Evolutionary conservation across 1,140 invertebrate species (phyloP), one percentile per base, ranked within the genome.

Genomic region (Ruditapes philippinarum): DNA sequence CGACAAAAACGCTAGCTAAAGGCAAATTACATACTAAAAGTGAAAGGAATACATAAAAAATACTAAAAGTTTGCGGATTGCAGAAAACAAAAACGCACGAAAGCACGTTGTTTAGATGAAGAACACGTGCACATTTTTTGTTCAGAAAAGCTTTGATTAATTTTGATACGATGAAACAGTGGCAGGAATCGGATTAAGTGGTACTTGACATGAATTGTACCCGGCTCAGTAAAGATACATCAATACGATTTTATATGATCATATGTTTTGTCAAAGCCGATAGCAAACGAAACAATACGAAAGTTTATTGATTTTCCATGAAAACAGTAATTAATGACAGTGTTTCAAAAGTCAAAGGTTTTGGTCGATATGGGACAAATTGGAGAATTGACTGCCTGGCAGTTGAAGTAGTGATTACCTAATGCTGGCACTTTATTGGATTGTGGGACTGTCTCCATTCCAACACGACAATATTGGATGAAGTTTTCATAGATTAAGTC

Each of bases 311-410:
- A 70, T 70, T 70, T 36, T 5, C 33, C 4, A n/a, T n/a, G 14
- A 70, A 70, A 70, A 17, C 22, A 70, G 65, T 70, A 70, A 70
- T 70, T 38, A 70, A 70, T 70, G 65, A 17, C 11, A 40, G 2
- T 70, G 65, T 36, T 70, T 38, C 36, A 70, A 38, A 70, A 65
- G 60, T 65, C 31, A 36, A 70, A 12, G 65, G 36, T 70, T 28
- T n/a, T 17, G 38, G 65, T 62, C 57, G 25, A 62, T 62, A 62
- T 62, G 36, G 11, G 65, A 70, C 65, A 40, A 19, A 70, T 70
- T 70, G 33, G 36, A 70, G 38, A 70, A 36, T 4, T 25, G 1
- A 11, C 28, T 70, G 65, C 25, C 9, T 65, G 33, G 51, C 51
- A 19, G 19, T n/a, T 22, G 51, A 54, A 62, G 57, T 62, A 3